Conservation (phyloP, 1,140 invertebrate genomes). For the Plutomurus gul region DNA sequence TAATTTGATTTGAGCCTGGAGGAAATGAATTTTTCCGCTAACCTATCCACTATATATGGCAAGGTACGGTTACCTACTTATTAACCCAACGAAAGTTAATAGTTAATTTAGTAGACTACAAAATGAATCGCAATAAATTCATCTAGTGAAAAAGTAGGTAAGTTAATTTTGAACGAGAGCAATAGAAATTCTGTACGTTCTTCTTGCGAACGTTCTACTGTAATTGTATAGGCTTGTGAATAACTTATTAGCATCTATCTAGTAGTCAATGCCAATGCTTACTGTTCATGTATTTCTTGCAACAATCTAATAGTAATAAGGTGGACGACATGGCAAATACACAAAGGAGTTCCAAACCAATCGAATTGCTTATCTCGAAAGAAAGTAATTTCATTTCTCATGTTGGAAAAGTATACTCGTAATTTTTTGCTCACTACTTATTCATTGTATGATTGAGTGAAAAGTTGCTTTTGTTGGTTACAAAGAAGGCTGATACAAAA, state of each 20-base stretch:
- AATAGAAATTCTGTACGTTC: too few species aligned
- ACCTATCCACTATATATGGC: background rate
- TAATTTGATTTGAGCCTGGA: background rate
- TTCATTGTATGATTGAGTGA: background rate
- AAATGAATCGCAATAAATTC: slow-evolving; percentile 8
- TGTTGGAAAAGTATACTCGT: background rate
- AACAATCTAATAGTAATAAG: too few species aligned
- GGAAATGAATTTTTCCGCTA: background rate
- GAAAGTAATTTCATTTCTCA: slow-evolving; percentile 4
- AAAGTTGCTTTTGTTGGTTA: background rate
- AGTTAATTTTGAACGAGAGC: background rate
- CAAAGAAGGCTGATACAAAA: background rate
- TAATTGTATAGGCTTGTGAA: background rate
- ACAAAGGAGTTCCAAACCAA: slow-evolving; percentile 4
- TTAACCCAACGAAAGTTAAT: background rate
- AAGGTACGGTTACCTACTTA: background rate
- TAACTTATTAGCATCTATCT: background rate
- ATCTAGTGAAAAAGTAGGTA: background rate
- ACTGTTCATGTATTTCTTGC: too few species aligned
- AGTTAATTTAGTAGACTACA: slow-evolving; percentile 5
- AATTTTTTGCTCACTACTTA: background rate
- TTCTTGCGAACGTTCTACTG: too few species aligned
- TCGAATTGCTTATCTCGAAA: slow-evolving; percentile 12
- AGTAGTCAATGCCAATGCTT: too few species aligned
- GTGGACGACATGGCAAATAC: slow-evolving; percentile 14